Evolutionary conservation across 2,113 vertebrate species (phyloP).

Genomic region (Eonycteris spelaea): DNA sequence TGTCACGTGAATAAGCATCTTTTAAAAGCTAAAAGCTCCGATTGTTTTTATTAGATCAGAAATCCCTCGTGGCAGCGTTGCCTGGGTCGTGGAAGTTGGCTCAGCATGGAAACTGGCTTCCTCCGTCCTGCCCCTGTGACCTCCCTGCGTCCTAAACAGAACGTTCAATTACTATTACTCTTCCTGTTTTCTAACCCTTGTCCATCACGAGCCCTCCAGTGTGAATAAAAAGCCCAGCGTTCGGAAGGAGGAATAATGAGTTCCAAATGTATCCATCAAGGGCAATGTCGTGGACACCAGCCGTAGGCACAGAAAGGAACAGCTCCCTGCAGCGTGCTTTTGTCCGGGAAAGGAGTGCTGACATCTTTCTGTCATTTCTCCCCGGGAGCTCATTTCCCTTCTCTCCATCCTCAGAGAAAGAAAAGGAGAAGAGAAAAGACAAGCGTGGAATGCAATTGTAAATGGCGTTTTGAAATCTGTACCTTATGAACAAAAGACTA

Average conservation of each 20-base stretch:
- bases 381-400: slow-evolving; percentile 30
- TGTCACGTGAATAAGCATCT: background rate
- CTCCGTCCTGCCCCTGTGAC: background rate
- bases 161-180: background rate
- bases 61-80: background rate
- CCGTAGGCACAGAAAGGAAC: slow-evolving; percentile 19
- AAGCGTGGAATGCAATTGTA: slow-evolving; percentile 10
- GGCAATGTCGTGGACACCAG: background rate
- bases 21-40: background rate
- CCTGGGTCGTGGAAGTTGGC: background rate
- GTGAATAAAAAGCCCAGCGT: slow-evolving; percentile 41
- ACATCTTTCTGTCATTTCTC: slow-evolving; percentile 49
- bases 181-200: slow-evolving; percentile 52
- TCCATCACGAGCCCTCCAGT: slow-evolving; percentile 5
- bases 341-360: slow-evolving; percentile 50
- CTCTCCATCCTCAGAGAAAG: slow-evolving; percentile 7
- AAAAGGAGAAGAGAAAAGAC: background rate
- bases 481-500: background rate
- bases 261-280: slow-evolving; percentile 43
- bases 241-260: slow-evolving; percentile 53
- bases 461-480: background rate
- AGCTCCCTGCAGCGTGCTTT: background rate
- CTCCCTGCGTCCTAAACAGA: background rate
- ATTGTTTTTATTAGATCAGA: background rate
- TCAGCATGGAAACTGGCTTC: background rate